These are phyloP conservation scores for Scelioninae gen. 2 DNA, from an alignment of 2,888 invertebrate genomes.

Conservation along the genomic window DNA sequence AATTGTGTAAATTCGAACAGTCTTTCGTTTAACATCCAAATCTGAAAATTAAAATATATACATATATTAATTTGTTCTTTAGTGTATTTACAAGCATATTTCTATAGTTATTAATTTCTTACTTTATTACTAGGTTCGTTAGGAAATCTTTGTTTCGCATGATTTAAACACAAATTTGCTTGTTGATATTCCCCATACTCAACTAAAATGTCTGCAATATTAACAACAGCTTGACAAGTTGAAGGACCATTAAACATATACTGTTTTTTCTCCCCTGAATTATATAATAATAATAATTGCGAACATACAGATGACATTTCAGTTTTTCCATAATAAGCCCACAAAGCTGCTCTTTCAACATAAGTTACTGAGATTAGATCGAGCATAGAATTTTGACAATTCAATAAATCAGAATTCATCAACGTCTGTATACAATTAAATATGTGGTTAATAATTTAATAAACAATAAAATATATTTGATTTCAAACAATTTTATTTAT, in stretches of 20 bases:
- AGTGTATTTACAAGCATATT: no score
- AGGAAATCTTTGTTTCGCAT: slow-evolving; percentile 81
- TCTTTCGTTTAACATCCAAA: slow-evolving; percentile 83
- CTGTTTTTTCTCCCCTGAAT: slow-evolving; percentile 79
- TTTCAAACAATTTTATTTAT: no score
- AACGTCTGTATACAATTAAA: slow-evolving; percentile 85
- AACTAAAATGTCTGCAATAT: slow-evolving; percentile 79
- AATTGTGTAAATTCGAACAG: slow-evolving; percentile 77
- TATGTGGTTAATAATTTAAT: no score
- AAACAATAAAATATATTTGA: no score
- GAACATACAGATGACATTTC: slow-evolving; percentile 89
- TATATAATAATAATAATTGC: slow-evolving; percentile 86
- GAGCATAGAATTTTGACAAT: slow-evolving; percentile 88
- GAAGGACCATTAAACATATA: slow-evolving; percentile 82
- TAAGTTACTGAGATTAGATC: slow-evolving; percentile 88
- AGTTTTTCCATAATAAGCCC: slow-evolving; percentile 92
- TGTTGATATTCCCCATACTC: slow-evolving; percentile 78
- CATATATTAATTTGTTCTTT: no score
- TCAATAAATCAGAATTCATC: slow-evolving; percentile 89
- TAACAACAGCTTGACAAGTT: slow-evolving; percentile 83
- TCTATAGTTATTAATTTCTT: no score
- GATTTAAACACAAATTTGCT: slow-evolving; percentile 78
- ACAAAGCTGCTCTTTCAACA: slow-evolving; percentile 88
- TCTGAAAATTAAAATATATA: slow-evolving; percentile 65
- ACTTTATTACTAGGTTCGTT: slow-evolving; percentile 77